phyloP scores from a whole-genome alignment of 2,888 invertebrate species.

The Ashinkailepas kermadecensis region DNA sequence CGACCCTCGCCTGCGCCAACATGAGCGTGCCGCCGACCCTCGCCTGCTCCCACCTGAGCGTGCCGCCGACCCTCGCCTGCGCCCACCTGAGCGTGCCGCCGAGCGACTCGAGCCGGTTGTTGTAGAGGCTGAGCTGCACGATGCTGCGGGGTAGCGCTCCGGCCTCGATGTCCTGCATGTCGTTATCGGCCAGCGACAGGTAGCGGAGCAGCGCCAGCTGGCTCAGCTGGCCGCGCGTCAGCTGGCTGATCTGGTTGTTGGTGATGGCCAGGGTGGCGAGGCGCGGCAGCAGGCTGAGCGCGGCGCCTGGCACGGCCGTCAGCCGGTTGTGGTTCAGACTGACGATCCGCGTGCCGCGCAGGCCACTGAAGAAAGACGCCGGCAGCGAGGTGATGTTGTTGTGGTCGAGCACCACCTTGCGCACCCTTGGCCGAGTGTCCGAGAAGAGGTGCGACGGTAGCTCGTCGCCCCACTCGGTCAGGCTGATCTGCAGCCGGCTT shows the following conservation, averaged over 20 bases:
- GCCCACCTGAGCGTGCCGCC: not conserved
- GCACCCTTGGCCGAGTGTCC: not conserved
- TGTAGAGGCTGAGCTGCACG: not conserved
- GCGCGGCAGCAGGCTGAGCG: not conserved
- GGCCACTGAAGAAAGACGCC: not conserved
- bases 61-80: not conserved
- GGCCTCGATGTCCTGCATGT: not conserved
- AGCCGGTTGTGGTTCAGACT: not conserved
- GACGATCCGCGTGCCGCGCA: not conserved
- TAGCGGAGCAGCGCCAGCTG: not conserved
- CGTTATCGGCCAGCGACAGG: slow-evolving; percentile 10
- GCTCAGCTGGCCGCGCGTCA: not conserved
- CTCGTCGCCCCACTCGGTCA: not conserved
- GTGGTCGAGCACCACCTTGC: not conserved
- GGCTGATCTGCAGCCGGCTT: not conserved
- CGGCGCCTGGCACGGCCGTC: not conserved
- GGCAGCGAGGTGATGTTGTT: not conserved
- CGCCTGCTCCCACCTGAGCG: too few relatives aligned
- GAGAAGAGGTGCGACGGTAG: not conserved
- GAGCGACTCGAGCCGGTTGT: not conserved
- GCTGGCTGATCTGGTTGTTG: not conserved
- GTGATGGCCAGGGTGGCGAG: not conserved
- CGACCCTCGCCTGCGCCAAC: too few relatives aligned
- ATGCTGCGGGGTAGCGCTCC: not conserved
- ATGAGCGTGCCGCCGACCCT: too few relatives aligned